A percentile compares a stretch with the other conserved stretches of the same genome.
These are phyloP conservation scores for Heliocidaris tuberculata DNA, from an alignment of 35 echinoderm and acorn worm species.

Conservation along the genomic window DNA sequence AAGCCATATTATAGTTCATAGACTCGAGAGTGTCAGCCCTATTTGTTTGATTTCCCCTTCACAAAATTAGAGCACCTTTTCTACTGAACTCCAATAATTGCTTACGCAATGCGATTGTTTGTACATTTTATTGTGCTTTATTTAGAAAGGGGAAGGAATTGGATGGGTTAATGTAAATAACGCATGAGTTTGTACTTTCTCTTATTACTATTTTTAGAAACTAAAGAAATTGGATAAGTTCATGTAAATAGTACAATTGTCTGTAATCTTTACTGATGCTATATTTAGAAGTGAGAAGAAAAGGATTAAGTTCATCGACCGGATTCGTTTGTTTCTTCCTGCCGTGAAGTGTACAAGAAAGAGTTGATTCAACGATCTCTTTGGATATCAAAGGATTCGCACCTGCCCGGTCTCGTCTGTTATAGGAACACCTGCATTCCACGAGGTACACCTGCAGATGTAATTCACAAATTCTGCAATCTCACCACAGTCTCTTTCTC, in stretches of 20 bases:
- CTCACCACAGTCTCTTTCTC: not conserved
- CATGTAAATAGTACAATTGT: not conserved
- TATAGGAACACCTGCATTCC: not conserved
- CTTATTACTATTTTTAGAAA: not conserved
- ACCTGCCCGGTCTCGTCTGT: not conserved
- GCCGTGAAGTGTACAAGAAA: not conserved
- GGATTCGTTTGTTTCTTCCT: not conserved
- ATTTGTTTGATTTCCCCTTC: too few relatives aligned
- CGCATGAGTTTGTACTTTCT: not conserved
- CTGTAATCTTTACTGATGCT: not conserved
- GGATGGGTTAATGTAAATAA: not conserved
- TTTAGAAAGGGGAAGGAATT: not conserved
- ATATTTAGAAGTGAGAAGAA: not conserved
- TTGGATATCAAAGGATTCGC: not conserved
- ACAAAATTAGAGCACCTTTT: too few relatives aligned
- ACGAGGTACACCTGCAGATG: not conserved
- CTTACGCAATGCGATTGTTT: too few relatives aligned
- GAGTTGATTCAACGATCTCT: not conserved
- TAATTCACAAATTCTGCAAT: not conserved
- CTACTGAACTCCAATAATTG: too few relatives aligned
- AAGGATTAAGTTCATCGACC: not conserved
- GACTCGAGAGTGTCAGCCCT: too few relatives aligned
- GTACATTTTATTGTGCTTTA: not conserved
- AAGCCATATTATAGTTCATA: too few relatives aligned
- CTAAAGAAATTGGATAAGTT: not conserved